Conservation (phyloP, 2,888 invertebrate species). For the Meghimatium bilineatum region DNA sequence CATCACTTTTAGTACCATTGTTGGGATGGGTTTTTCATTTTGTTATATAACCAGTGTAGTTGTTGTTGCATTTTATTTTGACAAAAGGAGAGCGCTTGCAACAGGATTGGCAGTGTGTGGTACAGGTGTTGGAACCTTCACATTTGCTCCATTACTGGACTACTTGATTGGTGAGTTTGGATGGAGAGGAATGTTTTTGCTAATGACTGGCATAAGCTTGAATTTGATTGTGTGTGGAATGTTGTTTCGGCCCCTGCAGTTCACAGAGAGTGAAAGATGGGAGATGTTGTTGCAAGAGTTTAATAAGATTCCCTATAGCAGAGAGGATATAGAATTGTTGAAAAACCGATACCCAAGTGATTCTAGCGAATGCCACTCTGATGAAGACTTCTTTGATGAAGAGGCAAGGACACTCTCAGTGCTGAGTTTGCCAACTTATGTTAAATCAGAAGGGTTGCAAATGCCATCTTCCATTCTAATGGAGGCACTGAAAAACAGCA, state of each 20-base stretch:
- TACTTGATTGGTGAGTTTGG: slow-evolving; percentile 70
- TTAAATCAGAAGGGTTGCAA: neutral
- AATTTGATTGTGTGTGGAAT: slow-evolving; percentile 75
- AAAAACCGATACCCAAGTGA: slow-evolving; percentile 35
- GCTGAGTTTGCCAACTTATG: slow-evolving; percentile 45
- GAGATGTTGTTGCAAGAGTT: slow-evolving; percentile 65
- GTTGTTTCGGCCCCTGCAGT: slow-evolving; percentile 71
- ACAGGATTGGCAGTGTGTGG: slow-evolving; percentile 77
- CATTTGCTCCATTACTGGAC: slow-evolving; percentile 74
- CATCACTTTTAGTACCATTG: slow-evolving; percentile 73
- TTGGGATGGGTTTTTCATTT: slow-evolving; percentile 75
- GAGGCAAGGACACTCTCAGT: slow-evolving; percentile 35
- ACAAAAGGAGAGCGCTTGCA: slow-evolving; percentile 75
- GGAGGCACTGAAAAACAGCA: slow-evolving; percentile 43
- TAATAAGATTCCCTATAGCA: slow-evolving; percentile 61
- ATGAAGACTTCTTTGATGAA: slow-evolving; percentile 24
- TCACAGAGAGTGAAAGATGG: slow-evolving; percentile 62
- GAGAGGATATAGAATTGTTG: slow-evolving; percentile 35
- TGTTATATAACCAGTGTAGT: slow-evolving; percentile 77
- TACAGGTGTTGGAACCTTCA: slow-evolving; percentile 76
- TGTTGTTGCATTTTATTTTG: slow-evolving; percentile 77
- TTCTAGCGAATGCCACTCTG: slow-evolving; percentile 23
- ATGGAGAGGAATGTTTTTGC: slow-evolving; percentile 75
- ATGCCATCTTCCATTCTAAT: slow-evolving; percentile 30
- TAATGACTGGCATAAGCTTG: slow-evolving; percentile 71